Evolutionary conservation across 2,797 vertebrate genomes (phyloP).

Genomic region (Podargus strigoides): DNA sequence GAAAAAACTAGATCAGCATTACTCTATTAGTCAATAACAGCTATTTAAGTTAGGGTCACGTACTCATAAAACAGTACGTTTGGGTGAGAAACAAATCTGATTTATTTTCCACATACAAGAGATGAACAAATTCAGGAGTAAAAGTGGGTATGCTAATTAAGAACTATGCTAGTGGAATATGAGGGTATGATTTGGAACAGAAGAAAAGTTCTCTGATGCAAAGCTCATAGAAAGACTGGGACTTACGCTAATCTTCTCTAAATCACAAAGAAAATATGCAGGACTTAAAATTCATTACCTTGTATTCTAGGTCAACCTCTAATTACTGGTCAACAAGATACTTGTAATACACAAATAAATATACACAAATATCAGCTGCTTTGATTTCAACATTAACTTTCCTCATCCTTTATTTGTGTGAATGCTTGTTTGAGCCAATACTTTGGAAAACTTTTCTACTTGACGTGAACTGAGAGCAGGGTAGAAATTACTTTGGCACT

Average conservation of each 20-base stretch:
- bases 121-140: not conserved
- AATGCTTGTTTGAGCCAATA: not conserved
- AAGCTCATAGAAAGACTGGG: not conserved
- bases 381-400: not conserved
- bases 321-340: not conserved
- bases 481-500: not conserved
- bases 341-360: not conserved
- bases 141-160: not conserved
- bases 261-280: not conserved
- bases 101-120: not conserved
- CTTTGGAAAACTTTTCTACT: not conserved
- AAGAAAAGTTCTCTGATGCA: not conserved
- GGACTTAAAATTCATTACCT: not conserved
- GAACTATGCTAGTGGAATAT: not conserved
- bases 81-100: not conserved
- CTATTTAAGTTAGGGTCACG: not conserved
- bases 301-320: not conserved
- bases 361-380: not conserved
- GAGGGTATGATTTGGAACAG: not conserved
- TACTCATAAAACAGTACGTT: not conserved
- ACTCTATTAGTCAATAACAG: not conserved
- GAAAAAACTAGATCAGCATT: not conserved
- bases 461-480: not conserved
- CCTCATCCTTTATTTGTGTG: not conserved
- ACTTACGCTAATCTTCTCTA: not conserved